A percentile compares a stretch with the other conserved stretches of the same genome.
phyloP scores from a whole-genome alignment of 2,797 vertebrate genomes.

The Semaprochilodus insignis region DNA sequence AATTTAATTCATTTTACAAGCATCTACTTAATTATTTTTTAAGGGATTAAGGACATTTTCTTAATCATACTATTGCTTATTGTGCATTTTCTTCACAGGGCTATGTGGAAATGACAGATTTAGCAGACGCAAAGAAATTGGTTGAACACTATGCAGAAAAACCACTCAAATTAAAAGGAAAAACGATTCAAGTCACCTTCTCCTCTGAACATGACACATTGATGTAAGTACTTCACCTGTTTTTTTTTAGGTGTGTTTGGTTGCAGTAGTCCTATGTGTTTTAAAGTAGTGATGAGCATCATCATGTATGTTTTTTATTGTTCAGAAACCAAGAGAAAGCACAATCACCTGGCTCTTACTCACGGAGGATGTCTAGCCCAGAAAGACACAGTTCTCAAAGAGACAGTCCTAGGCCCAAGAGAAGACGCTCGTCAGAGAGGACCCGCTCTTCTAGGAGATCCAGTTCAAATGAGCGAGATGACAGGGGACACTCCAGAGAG shows the following conservation, averaged over 20 bases:
- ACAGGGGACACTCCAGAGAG: constrained; percentile 7
- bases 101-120: constrained; percentile 73
- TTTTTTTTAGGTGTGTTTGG: background rate
- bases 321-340: constrained; percentile 20
- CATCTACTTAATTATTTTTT: too few species aligned
- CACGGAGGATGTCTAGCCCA: constrained; percentile 32
- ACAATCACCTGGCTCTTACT: background rate
- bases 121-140: constrained; percentile 72
- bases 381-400: constrained; percentile 13
- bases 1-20: too few species aligned
- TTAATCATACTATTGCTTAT: too few species aligned
- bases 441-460: background rate
- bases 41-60: too few species aligned
- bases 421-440: constrained; percentile 15
- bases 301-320: constrained; percentile 8
- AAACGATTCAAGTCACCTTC: constrained; percentile 68
- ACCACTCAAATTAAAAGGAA: constrained; percentile 69
- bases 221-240: constrained; percentile 60
- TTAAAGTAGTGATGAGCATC: background rate
- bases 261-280: background rate
- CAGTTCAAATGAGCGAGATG: constrained; percentile 30
- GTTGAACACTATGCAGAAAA: constrained; percentile 70
- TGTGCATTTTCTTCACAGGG: constrained; percentile 59
- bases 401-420: constrained; percentile 48
- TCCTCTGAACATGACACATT: constrained; percentile 74